These are phyloP conservation scores for Eristalis intricaria DNA, from an alignment of 2,888 invertebrate species.

Conservation along the genomic window DNA sequence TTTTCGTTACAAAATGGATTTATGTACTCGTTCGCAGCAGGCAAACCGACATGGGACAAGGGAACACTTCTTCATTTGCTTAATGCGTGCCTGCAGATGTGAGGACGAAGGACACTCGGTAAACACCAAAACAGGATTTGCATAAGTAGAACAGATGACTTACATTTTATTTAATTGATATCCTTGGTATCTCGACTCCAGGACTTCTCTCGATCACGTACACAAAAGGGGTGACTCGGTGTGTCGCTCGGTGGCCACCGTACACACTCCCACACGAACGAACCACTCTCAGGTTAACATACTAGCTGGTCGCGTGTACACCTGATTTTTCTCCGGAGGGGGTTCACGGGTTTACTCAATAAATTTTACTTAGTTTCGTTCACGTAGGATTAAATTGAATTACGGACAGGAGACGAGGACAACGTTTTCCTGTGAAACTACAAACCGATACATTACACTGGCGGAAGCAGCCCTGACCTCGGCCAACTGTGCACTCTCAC, in stretches of 20 bases:
- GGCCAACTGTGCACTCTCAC: conserved; percentile 28
- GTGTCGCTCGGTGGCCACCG: background rate
- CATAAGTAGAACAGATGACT: conserved; percentile 63
- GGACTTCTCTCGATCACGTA: background rate
- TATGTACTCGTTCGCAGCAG: background rate
- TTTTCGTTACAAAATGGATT: background rate
- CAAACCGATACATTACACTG: conserved; percentile 39
- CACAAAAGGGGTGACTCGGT: background rate
- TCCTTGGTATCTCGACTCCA: conserved; percentile 45
- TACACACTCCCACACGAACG: background rate
- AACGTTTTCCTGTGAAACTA: conserved; percentile 28
- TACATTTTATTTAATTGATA: conserved; percentile 69
- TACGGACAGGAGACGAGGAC: conserved; percentile 4
- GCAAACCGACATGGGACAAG: conserved; percentile 2
- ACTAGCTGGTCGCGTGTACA: background rate
- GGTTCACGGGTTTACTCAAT: background rate
- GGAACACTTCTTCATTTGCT: conserved; percentile 63
- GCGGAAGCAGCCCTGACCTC: conserved; percentile 53
- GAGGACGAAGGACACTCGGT: background rate
- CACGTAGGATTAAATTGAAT: conserved; percentile 50
- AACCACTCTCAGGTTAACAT: conserved; percentile 24
- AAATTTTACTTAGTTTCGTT: conserved; percentile 21
- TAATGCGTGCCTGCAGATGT: conserved; percentile 48
- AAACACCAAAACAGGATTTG: conserved; percentile 28
- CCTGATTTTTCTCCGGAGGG: background rate